Base-by-base conservation (phyloP, 2,888 invertebrate species). In the Coelopa pilipes region DNA sequence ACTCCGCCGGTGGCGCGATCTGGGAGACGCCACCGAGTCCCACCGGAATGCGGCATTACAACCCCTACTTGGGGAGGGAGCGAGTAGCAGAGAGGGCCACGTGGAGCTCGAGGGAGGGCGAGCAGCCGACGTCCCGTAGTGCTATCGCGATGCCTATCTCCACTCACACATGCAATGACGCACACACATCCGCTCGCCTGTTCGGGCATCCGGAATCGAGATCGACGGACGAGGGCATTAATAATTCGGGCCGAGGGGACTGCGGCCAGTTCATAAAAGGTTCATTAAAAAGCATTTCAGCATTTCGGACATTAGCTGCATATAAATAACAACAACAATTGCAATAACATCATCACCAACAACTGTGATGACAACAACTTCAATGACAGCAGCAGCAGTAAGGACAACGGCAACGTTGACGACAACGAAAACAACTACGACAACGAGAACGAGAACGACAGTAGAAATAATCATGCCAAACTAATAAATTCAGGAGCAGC, bases 261-360 rank as follows among this genome's bases (percentile, higher is more conserved):
- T 2, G 50, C 50, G 50, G 50, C 50, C 66, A 73, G 34, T 34
- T 34, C 34, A 71, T 60, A 67, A 63, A 70, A 73, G 34, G 75
- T 76, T 72, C 70, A 78, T 76, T 76, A 76, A 76, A 76, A 76
- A 76, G 67, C 73, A 76, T 76, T 70, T 74, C 59, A 66, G 19
- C 53, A 65, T 70, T 34, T 70, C 60, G 53, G 50, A 59, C 60
- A 74, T 70, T 70, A 60, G 68, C 70, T 70, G 70, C 57, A 70
- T 70, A 59, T 69, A 57, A 19, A 46, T 63, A 15, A 57, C 53
- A 17, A 53, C 15, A 45, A 47, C 50, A 10, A 1, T 53, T 57
- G 3, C 21, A 11, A 34, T 55, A 53, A 57, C 53, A 53, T n/a
- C 62, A 53, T 45, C 53, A 53, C 11, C 62, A 34, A 74, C 70